These are phyloP conservation scores for Strigamia maritima DNA, from an alignment of 2,888 invertebrate genomes.

Conservation along the genomic window DNA sequence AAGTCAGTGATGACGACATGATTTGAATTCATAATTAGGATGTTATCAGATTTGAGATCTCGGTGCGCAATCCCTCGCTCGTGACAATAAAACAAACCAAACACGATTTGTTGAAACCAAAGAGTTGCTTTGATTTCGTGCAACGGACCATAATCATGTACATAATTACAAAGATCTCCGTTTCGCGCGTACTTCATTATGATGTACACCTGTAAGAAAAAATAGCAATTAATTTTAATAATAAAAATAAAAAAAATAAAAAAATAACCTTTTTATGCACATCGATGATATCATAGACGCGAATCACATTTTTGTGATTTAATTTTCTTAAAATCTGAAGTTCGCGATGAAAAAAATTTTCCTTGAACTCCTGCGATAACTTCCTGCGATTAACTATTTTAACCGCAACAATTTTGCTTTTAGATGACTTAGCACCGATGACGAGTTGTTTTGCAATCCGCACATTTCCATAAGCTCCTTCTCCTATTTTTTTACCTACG, in stretches of 20 bases:
- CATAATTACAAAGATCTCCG: constrained; percentile 23
- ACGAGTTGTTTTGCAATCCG: background rate
- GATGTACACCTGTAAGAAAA: constrained; percentile 33
- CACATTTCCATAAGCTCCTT: constrained; percentile 25
- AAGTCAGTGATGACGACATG: constrained; percentile 33
- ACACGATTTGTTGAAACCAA: constrained; percentile 36
- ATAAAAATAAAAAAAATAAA: background rate
- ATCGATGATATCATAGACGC: constrained; percentile 19
- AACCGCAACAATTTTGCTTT: background rate
- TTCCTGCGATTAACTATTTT: constrained; percentile 34
- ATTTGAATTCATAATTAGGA: constrained; percentile 5
- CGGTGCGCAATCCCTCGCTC: constrained; percentile 14
- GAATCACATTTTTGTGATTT: constrained; percentile 35
- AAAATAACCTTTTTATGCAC: background rate
- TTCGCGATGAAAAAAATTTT: constrained; percentile 37
- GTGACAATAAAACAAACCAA: constrained; percentile 26
- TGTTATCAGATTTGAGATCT: constrained; percentile 31
- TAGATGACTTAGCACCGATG: background rate
- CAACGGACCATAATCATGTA: constrained; percentile 5
- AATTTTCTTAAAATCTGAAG: constrained; percentile 21
- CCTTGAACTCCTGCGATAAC: constrained; percentile 18
- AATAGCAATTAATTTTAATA: background rate
- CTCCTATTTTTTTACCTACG: constrained; percentile 22
- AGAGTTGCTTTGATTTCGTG: background rate
- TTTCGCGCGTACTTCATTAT: constrained; percentile 27